Evolutionary conservation across 2,797 vertebrate genomes (phyloP), one percentile per base, ranked within the genome.

Genomic region (Gila robusta): DNA sequence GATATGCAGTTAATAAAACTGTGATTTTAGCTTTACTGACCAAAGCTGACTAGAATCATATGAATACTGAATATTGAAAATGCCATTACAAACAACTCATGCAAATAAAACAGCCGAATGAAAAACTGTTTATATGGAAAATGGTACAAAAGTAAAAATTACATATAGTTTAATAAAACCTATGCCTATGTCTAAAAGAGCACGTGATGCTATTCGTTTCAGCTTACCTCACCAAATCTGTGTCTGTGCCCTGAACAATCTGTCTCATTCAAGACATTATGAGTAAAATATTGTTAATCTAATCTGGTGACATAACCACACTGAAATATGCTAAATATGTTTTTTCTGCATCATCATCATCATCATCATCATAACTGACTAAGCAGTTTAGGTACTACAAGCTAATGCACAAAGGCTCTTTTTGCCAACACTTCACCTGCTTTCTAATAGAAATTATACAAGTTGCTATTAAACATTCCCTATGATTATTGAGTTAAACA

Each of bases 51-150:
- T 54, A 84, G 41, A 19, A n/a, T 59, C 64, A 59, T 10, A 56
- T 16, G 35, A 85, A 82, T 85, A 85, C 83, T 54, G 73, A 82
- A 78, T 66, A 85, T 28, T 41, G 54, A 28, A 70, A 79, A 87
- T 47, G 67, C 26, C 14, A 41, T 82, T 66, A 82, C 84, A 49
- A 66, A 81, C 49, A 41, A 32, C 17, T 44, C 77, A 79, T 64
- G 39, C 47, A 77, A 84, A 52, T 81, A 70, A 49, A 54, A 79
- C 28, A 67, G 64, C 28, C 62, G 35, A 35, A 16, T 49, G 39
- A 64, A 74, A 52, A 37, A 39, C 80, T 71, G 52, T 52, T 37
- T 37, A 76, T 67, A 67, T 64, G 62, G 10, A 66, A 49, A 37
- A 21, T 67, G 62, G 59, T 72, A 35, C 23, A 64, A 83, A 66